Conservation (phyloP, 2,888 invertebrate species). For the Trachelus tabidus region DNA sequence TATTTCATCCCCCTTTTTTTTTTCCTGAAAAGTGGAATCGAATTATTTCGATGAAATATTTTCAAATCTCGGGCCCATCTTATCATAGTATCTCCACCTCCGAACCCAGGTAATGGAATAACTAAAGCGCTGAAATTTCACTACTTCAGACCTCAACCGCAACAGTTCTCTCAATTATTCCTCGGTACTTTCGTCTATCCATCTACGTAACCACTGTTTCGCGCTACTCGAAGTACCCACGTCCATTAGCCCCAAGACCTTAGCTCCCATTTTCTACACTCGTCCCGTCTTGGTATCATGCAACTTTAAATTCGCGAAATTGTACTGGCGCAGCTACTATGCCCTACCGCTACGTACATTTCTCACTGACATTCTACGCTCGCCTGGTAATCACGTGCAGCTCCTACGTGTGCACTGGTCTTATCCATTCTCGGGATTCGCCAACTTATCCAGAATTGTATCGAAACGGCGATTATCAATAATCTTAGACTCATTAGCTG, state of each 20-base stretch:
- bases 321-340: slow-evolving; percentile 5
- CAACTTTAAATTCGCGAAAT: slow-evolving; percentile 33
- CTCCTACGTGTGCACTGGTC: not conserved
- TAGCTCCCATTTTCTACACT: not conserved
- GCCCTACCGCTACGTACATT: not conserved
- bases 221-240: not conserved
- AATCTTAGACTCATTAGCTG: not conserved
- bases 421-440: not conserved
- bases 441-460: not conserved
- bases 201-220: not conserved
- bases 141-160: not conserved
- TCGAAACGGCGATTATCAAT: not conserved
- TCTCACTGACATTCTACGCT: not conserved
- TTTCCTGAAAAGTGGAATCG: not conserved
- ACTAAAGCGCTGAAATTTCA: not conserved
- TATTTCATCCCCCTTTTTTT: not conserved
- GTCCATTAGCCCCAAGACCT: not conserved
- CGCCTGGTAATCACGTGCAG: not conserved
- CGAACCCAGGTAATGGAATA: not conserved
- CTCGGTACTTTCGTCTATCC: not conserved
- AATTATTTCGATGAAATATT: not conserved
- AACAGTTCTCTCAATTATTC: not conserved
- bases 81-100: not conserved
- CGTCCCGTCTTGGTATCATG: slow-evolving; percentile 14
- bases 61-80: not conserved